A percentile compares a stretch with the other conserved stretches of the same genome.
These are phyloP conservation scores for Paedocypris sp. DNA, from an alignment of 2,113 vertebrate species.

Conservation along the genomic window DNA sequence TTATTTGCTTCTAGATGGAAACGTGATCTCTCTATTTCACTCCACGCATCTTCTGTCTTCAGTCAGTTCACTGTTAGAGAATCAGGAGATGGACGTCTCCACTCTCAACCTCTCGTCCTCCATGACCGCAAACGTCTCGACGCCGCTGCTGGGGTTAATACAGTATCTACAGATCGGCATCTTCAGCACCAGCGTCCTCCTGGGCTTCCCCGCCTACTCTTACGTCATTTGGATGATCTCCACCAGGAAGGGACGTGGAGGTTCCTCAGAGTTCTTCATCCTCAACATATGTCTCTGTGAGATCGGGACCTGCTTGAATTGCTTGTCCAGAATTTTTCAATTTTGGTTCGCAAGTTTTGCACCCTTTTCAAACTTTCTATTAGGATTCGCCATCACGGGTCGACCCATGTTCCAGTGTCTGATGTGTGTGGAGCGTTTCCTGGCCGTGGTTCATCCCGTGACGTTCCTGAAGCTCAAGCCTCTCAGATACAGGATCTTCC, in stretches of 20 bases:
- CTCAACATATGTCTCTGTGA: constrained; percentile 18
- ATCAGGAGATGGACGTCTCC: no score
- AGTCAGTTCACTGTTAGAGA: no score
- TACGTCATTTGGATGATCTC: not conserved
- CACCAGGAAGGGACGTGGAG: not conserved
- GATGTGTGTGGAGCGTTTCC: not conserved
- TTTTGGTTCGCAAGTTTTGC: not conserved
- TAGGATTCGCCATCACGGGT: not conserved
- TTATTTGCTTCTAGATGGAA: no score
- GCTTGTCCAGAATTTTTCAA: not conserved
- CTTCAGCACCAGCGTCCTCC: not conserved
- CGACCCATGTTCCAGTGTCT: not conserved
- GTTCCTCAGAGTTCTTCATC: constrained; percentile 9
- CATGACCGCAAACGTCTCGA: no score
- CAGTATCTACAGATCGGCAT: not conserved
- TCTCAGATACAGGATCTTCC: not conserved
- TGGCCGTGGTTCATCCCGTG: not conserved
- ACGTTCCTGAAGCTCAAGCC: constrained; percentile 11
- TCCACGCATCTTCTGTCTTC: no score
- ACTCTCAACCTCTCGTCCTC: no score
- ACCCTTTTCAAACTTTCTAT: not conserved
- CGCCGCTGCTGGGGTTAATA: no score
- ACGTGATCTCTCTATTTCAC: no score
- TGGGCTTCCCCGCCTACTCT: not conserved
- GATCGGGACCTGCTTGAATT: not conserved